Percentiles rank a stretch among this genome's conserved stretches.
Conservation (phyloP, 2,888 invertebrate species). For the Epirrita christyi region DNA sequence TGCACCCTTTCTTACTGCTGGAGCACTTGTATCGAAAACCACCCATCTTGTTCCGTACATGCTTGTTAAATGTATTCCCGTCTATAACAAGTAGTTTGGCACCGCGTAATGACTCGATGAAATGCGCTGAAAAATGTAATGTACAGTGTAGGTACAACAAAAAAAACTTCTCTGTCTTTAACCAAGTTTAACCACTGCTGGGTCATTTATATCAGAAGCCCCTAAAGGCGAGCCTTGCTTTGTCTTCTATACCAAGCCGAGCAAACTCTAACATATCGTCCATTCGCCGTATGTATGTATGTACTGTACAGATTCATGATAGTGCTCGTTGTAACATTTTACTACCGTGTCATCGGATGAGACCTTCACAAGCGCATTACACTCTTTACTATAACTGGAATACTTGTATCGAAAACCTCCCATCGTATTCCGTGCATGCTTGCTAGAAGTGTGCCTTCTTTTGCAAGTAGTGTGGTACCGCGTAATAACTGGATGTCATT, state of each 20-base stretch:
- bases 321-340: neutral
- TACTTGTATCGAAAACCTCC: slow-evolving; percentile 43
- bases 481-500: slow-evolving; percentile 31
- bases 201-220: no score
- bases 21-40: slow-evolving; percentile 44
- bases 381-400: slow-evolving; percentile 41
- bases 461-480: slow-evolving; percentile 42
- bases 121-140: slow-evolving; percentile 20
- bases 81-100: slow-evolving; percentile 42
- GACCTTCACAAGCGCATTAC: slow-evolving; percentile 45
- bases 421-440: slow-evolving; percentile 29
- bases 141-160: no score
- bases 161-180: no score
- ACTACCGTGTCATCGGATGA: slow-evolving; percentile 38
- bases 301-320: no score
- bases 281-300: no score
- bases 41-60: slow-evolving; percentile 30
- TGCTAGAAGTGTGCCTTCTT: slow-evolving; percentile 45
- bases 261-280: no score
- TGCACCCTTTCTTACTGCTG: slow-evolving; percentile 42
- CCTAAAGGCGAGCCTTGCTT: no score
- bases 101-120: slow-evolving; percentile 34
- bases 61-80: slow-evolving; percentile 43
- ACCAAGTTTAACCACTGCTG: no score
- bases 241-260: no score